Base-by-base conservation (phyloP, 2,888 invertebrate species). In the Ectobius pallidus region DNA sequence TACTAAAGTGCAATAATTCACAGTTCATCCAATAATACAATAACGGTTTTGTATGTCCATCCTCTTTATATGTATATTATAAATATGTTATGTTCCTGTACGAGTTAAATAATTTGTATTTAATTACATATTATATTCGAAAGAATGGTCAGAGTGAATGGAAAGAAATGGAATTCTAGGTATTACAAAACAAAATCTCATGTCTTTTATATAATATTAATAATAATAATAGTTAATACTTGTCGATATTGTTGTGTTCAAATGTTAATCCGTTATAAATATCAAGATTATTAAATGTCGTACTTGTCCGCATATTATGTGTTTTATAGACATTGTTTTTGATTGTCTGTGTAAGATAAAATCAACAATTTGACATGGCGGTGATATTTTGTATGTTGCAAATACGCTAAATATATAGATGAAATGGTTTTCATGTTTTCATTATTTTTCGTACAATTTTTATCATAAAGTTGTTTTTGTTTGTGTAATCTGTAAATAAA, bases 401-500 rank as follows among this genome's bases (percentile, higher is more conserved):
- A 61, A 18, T 70, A 27, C 58, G 70, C 42, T 70, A 58, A 65
- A 65, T 65, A 65, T 65, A 34, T 63, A 49, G 39, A 49, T 34
- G 18, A 65, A 65, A 65, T 44, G 46, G 27, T 65, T 16, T 44
- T 16, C 25, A 25, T 65, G 61, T 61, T 61, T 32, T 46, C 65
- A 70, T 73, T 65, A 55, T 72, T 62, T 73, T 70, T 70, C 20
- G 73, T 67, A 58, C 32, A 62, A 16, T 69, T 27, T 30, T 65
- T 32, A 44, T 61, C 44, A 32, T 67, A 22, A 34, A 55, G 22
- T 61, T 73, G 70, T 62, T 77, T 77, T 69, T 77, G 75, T 77
- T 76, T 77, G 75, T 80, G 79, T 79, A 79, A 77, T 78, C 78
- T 80, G 79, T 79, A 79, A 79, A 79, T 79, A 79, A 79, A 80